These are phyloP conservation scores for Nycticryphes semicollaris DNA, from an alignment of 2,113 vertebrate genomes.

Conservation along the genomic window DNA sequence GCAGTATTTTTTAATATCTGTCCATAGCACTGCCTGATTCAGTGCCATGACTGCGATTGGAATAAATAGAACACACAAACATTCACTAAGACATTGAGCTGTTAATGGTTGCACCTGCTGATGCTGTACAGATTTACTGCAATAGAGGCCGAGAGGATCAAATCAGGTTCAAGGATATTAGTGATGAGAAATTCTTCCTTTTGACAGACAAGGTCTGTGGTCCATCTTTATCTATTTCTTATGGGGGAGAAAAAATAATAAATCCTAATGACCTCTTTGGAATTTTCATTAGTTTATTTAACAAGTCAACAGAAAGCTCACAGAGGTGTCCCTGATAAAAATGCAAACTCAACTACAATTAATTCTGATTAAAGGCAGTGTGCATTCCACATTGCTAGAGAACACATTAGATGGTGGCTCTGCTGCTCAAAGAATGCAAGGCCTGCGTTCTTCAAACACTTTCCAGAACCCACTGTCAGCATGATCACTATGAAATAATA, in stretches of 20 bases:
- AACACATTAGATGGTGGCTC: neutral
- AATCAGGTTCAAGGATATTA: slow-evolving; percentile 83
- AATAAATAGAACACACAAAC: slow-evolving; percentile 69
- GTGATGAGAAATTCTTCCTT: slow-evolving; percentile 85
- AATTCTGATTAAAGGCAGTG: neutral
- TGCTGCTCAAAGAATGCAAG: neutral
- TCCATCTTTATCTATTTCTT: slow-evolving; percentile 8
- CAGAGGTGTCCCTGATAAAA: neutral
- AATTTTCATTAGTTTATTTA: neutral
- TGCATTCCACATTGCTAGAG: neutral
- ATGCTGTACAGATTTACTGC: slow-evolving; percentile 82
- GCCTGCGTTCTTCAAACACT: neutral
- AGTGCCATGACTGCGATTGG: slow-evolving; percentile 36
- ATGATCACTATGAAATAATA: neutral
- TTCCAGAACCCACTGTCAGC: neutral
- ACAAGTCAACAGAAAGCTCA: neutral
- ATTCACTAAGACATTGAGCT: slow-evolving; percentile 57
- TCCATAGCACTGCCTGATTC: slow-evolving; percentile 42
- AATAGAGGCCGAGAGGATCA: slow-evolving; percentile 24
- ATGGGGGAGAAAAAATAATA: neutral
- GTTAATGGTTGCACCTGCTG: slow-evolving; percentile 77
- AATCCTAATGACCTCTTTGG: slow-evolving; percentile 2
- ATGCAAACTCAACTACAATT: neutral
- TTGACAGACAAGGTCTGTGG: slow-evolving; percentile 74
- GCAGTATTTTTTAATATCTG: slow-evolving; percentile 74